phyloP scores from a whole-genome alignment of 2,888 invertebrate species.

The Cephus pulcher region DNA sequence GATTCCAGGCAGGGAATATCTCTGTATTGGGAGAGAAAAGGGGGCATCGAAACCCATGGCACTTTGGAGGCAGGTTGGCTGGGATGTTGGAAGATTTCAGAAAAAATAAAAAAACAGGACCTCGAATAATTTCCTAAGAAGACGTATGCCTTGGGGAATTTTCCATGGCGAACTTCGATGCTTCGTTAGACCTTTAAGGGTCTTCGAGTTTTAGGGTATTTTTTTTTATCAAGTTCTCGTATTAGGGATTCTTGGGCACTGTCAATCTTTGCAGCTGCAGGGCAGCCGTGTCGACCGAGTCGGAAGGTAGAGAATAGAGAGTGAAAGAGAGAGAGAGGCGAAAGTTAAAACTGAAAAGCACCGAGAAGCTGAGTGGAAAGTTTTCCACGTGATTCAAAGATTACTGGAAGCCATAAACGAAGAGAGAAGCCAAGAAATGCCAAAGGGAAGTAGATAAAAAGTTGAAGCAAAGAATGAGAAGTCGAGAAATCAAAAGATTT shows the following conservation, averaged over 20 bases:
- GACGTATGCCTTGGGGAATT: background rate
- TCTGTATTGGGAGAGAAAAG: background rate
- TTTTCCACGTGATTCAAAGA: background rate
- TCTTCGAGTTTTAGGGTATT: background rate
- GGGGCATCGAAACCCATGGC: constrained; percentile 19
- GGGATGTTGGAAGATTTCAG: constrained; percentile 15
- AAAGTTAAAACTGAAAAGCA: background rate
- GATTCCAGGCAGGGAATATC: background rate
- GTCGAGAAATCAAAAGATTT: background rate
- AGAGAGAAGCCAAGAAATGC: background rate
- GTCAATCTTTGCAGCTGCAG: background rate
- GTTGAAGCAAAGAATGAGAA: background rate
- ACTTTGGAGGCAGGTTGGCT: constrained; percentile 12
- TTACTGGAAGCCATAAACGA: background rate
- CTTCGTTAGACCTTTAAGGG: background rate
- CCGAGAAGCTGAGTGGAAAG: background rate
- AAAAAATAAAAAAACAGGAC: constrained; percentile 20
- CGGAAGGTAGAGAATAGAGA: background rate
- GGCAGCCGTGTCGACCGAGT: background rate
- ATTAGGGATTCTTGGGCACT: background rate
- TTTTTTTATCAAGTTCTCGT: background rate
- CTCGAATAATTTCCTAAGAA: constrained; percentile 13
- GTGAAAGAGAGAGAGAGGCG: background rate
- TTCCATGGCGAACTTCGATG: background rate
- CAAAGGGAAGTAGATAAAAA: background rate